Base-by-base conservation (phyloP, 2,888 invertebrate species). In the Apotomis turbidana region DNA sequence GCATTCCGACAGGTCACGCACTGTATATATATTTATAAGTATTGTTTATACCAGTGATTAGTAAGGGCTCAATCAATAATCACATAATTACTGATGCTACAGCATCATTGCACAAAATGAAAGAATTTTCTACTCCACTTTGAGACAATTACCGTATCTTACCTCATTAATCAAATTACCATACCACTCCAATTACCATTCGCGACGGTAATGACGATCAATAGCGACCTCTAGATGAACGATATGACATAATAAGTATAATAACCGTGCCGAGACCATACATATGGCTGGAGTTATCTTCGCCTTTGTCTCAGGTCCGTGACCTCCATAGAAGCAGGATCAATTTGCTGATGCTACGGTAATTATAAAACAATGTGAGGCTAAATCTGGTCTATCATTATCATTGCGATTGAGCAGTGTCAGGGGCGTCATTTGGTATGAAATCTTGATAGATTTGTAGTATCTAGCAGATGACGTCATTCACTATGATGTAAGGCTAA, bases 161-260 rank as follows among this genome's bases (percentile, higher is more conserved):
- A 27, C 27, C 27, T 27, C 27, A 27, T 27, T 44, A 44, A 3
- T 44, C 44, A 6, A 9, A 49, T 49, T 9, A 49, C 49, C 52
- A 54, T 62, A 58, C 55, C 55, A 67, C 51, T 12, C n/a, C 57
- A 60, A 67, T 58, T 57, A 41, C 67, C 55, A n/a, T 46, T 49
- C 49, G 9, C 10, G 49, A 13, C 38, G 12, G 12, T 49, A 13
- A 69, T 51, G 55, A 38, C 57, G 61, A 62, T 51, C 71, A 62
- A 62, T 62, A 61, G 6, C 67, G 68, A 62, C 68, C 71, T 58
- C 68, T 36, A 72, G 71, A 72, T 72, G 57, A 27, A 72, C 67
- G 71, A 72, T 72, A 72, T 57, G 59, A 59, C 51, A 61, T 68
- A 63, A 72, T 68, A 46, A 68, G 12, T 41, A 41, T 60, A 57